Evolutionary conservation across 2,797 vertebrate genomes (phyloP), one percentile per base, ranked within the genome.

Genomic region (Poeciliopsis paucimaculata): DNA sequence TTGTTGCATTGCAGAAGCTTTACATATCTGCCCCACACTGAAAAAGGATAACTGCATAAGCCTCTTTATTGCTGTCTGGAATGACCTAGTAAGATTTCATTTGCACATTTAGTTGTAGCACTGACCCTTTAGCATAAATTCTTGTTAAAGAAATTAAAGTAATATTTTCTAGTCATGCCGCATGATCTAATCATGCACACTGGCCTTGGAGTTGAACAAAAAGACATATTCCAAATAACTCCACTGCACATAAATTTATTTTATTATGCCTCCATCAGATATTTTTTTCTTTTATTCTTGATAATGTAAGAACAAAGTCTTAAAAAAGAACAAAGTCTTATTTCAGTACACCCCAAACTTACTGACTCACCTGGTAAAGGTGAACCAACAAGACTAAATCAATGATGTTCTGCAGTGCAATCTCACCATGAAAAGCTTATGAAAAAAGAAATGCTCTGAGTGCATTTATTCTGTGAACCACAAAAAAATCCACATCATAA

Each of bases 31-130:
- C 62, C 20, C 0, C 1, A 31, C 12, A 70, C 36, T 55, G 16
- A 45, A 45, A 62, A 76, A 8, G 18, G n/a, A 62, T 26, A 72
- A 80, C 85, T 70, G 60, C 75, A 66, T 62, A 12, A 20, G 16
- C 41, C 72, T 68, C 26, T 41, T 51, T 45, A 15, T 47, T 46
- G 51, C 26, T 53, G 31, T 80, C 80, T 72, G 64, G 75, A 41
- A 13, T 26, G 12, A 47, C 15, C 60, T 6, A 31, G 20, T 23
- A 28, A 10, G 0, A 15, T 77, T 15, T 71, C 16, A 80, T 81
- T 77, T 47, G 73, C 36, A 53, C 41, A 60, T 75, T 62, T 18
- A 68, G 28, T 49, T 70, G 23, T 18, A n/a, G 4, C 39, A 20
- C 43, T 55, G 3, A 41, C 1, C 26, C 4, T 46, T 73, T 62